Percentiles rank a stretch among this genome's conserved stretches.
phyloP scores from a whole-genome alignment of 2,797 vertebrate genomes.

The Tolypeutes matacus region DNA sequence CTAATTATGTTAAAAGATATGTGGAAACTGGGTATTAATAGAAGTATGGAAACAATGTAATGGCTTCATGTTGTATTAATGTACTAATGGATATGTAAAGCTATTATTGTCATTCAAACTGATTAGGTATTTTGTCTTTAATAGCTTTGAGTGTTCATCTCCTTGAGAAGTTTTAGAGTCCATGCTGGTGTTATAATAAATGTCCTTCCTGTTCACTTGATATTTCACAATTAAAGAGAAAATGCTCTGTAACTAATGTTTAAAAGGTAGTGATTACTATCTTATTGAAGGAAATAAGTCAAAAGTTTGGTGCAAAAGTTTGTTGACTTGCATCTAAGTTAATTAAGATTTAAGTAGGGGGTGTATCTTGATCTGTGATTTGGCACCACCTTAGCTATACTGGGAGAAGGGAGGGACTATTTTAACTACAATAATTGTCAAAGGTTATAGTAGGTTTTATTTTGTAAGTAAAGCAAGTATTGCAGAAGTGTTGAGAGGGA shows the following conservation, averaged over 20 bases:
- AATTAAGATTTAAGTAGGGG: constrained; percentile 65
- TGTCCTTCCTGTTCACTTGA: constrained; percentile 27
- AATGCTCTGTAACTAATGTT: constrained; percentile 27
- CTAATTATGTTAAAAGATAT: constrained; percentile 80
- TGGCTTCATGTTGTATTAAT: constrained; percentile 85
- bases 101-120: constrained; percentile 82
- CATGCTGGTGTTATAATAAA: constrained; percentile 57
- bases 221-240: constrained; percentile 65
- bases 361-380: background rate
- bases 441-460: constrained; percentile 38
- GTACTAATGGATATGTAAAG: constrained; percentile 82
- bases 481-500: background rate
- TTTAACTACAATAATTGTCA: background rate
- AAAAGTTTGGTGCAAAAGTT: constrained; percentile 50
- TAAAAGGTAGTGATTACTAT: constrained; percentile 16
- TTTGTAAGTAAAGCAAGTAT: constrained; percentile 12
- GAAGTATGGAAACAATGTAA: constrained; percentile 80
- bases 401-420: background rate
- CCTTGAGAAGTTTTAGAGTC: constrained; percentile 61
- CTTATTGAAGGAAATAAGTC: constrained; percentile 68
- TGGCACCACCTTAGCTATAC: constrained; percentile 7
- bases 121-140: constrained; percentile 79
- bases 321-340: constrained; percentile 55
- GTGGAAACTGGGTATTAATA: constrained; percentile 81
- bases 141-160: constrained; percentile 71